phyloP scores from a whole-genome alignment of 2,888 invertebrate species.

The Linyphia triangularis region DNA sequence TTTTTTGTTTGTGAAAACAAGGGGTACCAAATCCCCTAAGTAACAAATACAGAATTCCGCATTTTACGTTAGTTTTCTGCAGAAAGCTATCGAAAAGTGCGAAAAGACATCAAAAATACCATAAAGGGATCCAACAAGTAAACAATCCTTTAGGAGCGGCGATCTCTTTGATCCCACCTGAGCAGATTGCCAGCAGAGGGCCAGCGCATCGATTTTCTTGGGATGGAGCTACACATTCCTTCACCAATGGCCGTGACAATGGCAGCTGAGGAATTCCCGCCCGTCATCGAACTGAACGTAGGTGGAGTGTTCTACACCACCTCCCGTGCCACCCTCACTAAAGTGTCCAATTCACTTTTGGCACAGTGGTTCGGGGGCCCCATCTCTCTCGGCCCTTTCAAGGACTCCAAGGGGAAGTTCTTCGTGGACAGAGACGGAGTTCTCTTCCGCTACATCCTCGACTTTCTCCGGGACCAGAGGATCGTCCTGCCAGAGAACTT shows the following conservation, averaged over 20 bases:
- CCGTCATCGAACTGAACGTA: constrained; percentile 92
- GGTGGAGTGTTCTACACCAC: constrained; percentile 98
- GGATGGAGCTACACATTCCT: constrained; percentile 5
- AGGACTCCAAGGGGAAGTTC: constrained; percentile 80
- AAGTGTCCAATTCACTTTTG: constrained; percentile 88
- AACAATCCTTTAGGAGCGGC: too few relatives aligned
- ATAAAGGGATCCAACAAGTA: too few relatives aligned
- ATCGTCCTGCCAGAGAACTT: constrained; percentile 96
- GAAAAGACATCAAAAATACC: too few relatives aligned
- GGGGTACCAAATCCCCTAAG: too few relatives aligned
- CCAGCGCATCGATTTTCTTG: constrained; percentile 57
- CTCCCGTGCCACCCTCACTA: constrained; percentile 88
- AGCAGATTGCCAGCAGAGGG: background rate
- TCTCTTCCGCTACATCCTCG: constrained; percentile 96
- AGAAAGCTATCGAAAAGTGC: too few relatives aligned
- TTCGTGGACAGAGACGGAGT: constrained; percentile 99
- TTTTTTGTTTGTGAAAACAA: too few relatives aligned
- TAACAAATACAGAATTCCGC: too few relatives aligned
- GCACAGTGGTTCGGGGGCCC: constrained; percentile 87
- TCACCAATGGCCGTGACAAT: constrained; percentile 6
- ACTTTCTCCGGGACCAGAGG: constrained; percentile 92
- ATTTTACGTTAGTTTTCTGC: too few relatives aligned
- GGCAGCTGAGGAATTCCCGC: constrained; percentile 64
- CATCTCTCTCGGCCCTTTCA: constrained; percentile 77
- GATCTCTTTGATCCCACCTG: too few relatives aligned